phyloP scores from a whole-genome alignment of 2,797 vertebrate species.

The Hyperoplus immaculatus region DNA sequence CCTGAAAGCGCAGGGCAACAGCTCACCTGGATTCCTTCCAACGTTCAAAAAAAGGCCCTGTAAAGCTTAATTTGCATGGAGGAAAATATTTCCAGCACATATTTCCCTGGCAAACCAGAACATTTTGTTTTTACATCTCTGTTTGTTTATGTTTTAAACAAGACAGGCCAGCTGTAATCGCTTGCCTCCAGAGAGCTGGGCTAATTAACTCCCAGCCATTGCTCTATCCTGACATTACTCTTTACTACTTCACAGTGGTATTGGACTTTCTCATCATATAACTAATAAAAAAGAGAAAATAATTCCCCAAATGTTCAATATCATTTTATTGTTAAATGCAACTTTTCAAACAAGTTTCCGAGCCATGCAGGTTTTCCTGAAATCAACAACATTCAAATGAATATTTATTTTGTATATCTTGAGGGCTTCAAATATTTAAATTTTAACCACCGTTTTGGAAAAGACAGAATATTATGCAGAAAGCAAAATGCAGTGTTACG shows the following conservation, averaged over 20 bases:
- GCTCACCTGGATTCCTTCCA: neutral
- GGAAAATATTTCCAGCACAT: neutral
- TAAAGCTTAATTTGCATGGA: neutral
- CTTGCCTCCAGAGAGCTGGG: neutral
- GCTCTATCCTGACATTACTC: neutral
- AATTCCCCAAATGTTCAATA: neutral
- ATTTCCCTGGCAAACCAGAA: neutral
- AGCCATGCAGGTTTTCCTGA: neutral
- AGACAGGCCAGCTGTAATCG: neutral
- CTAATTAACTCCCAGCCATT: neutral
- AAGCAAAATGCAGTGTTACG: constrained; percentile 16
- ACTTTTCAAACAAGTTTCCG: neutral
- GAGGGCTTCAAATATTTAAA: neutral
- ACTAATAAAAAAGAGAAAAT: neutral
- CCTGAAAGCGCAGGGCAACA: neutral
- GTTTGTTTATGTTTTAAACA: neutral
- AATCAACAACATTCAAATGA: neutral
- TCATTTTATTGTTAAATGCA: neutral
- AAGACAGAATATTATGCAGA: neutral
- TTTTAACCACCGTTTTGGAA: neutral
- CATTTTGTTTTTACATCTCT: neutral
- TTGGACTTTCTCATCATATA: neutral
- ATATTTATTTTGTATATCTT: neutral
- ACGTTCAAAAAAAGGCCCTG: neutral
- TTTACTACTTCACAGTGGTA: neutral